Base-by-base conservation (phyloP, 1,140 invertebrate genomes). In the Leptinotarsa texana region DNA sequence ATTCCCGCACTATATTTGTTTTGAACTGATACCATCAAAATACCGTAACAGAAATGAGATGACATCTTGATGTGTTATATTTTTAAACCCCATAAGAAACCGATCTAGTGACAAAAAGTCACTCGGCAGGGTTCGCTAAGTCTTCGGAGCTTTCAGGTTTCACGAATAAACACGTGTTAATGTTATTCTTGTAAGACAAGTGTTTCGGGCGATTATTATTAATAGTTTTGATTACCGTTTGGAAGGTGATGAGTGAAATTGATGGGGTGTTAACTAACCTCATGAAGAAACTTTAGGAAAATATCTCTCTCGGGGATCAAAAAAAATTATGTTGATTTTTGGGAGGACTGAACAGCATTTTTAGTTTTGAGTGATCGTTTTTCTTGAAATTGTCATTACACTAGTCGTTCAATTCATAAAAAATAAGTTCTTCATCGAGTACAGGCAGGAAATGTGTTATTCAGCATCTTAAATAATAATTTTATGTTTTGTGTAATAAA, bases 21-120 rank as follows among this genome's bases (percentile, higher is more conserved):
- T 49, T 21, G 33, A 69, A 78, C 69, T 73, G 69, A 49, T 73
- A 33, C 67, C 77, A 78, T 80, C 77, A 74, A 78, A 79, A 70
- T 62, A 63, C 74, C 71, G 77, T 73, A 73, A 74, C 70, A 74
- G 74, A 80, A 80, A 79, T 79, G 75, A 80, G 75, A 69, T 79
- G 79, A 79, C 77, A 80, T 72, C 70, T 75, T 24, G 70, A 78
- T 75, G 72, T 72, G 74, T 72, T 75, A 76, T 78, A 75, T 74
- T 77, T 78, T 75, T 78, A 78, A 75, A 74, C 77, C 74, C 77
- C 69, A 18, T 66, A 63, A 65, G 71, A 74, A 47, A 47, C 63
- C 27, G 73, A 68, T 51, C 22, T 22, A 21, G 74, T 27, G 63
- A 74, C 48, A 74, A 77, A 79, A 74, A 77, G 74, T 49, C 48